Conservation (phyloP, 2,888 invertebrate genomes). For the Villa cingulata region DNA sequence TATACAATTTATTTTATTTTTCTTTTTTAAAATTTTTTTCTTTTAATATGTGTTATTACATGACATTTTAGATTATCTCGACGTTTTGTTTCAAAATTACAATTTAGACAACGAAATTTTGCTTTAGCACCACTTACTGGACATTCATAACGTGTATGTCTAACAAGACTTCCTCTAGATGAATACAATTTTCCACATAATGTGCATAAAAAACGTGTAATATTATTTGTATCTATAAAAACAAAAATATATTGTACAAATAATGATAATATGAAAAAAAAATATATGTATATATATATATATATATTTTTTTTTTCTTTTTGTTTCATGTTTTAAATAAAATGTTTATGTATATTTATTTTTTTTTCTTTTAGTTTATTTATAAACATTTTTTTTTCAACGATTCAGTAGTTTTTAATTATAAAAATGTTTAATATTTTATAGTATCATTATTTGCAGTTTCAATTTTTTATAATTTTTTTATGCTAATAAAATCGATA, state of each 20-base stretch:
- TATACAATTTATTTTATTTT: background rate
- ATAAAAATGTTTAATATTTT: too few relatives aligned
- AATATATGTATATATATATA: background rate
- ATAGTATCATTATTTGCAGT: too few relatives aligned
- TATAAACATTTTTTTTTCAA: too few relatives aligned
- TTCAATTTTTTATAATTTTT: too few relatives aligned
- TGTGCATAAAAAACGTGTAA: constrained; percentile 16
- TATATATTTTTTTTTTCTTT: background rate
- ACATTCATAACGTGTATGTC: constrained; percentile 55
- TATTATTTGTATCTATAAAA: constrained; percentile 5
- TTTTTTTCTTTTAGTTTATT: too few relatives aligned
- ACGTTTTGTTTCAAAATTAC: constrained; percentile 53
- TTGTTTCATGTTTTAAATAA: too few relatives aligned
- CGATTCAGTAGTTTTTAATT: too few relatives aligned
- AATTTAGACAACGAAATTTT: constrained; percentile 55
- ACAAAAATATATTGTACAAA: too few relatives aligned
- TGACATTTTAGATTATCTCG: constrained; percentile 54
- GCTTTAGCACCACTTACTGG: constrained; percentile 55
- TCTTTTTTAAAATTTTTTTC: constrained; percentile 6
- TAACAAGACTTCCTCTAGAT: constrained; percentile 41
- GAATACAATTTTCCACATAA: constrained; percentile 22
- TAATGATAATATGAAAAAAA: background rate
- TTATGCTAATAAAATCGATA: too few relatives aligned
- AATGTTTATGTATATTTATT: too few relatives aligned
- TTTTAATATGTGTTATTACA: constrained; percentile 41